A percentile compares a stretch with the other conserved stretches of the same genome.
phyloP scores from a whole-genome alignment of 2,797 vertebrate genomes.

The Sebastes matsubarae region DNA sequence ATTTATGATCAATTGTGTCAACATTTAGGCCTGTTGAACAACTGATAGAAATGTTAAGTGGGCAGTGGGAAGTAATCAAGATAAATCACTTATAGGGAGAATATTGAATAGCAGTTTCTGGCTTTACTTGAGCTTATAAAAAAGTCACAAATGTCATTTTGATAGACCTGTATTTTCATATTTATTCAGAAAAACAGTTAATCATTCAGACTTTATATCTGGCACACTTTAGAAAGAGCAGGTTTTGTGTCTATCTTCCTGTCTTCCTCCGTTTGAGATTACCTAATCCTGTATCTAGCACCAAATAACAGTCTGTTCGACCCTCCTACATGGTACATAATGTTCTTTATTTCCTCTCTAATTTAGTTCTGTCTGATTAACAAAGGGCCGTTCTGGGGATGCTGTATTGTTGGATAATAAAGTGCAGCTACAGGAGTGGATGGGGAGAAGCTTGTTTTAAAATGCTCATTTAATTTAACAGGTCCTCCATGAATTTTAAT shows the following conservation, averaged over 20 bases:
- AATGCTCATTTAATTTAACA: constrained; percentile 14
- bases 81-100: neutral
- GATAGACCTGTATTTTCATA: neutral
- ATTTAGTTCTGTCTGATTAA: neutral
- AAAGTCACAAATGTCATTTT: neutral
- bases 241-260: neutral
- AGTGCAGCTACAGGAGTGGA: constrained; percentile 2
- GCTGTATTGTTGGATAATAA: constrained; percentile 8
- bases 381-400: neutral
- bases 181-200: too few relatives aligned
- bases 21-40: neutral
- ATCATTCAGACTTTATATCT: neutral
- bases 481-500: neutral
- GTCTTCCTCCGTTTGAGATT: neutral
- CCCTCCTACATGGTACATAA: neutral
- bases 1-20: neutral
- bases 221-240: neutral
- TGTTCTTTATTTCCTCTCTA: neutral
- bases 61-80: neutral
- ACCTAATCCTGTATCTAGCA: neutral
- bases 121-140: neutral
- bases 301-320: neutral
- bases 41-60: neutral
- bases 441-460: constrained; percentile 1
- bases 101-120: neutral